A percentile compares a stretch with the other conserved stretches of the same genome.
phyloP scores from a whole-genome alignment of 2,113 vertebrate genomes.

The Athene noctua region DNA sequence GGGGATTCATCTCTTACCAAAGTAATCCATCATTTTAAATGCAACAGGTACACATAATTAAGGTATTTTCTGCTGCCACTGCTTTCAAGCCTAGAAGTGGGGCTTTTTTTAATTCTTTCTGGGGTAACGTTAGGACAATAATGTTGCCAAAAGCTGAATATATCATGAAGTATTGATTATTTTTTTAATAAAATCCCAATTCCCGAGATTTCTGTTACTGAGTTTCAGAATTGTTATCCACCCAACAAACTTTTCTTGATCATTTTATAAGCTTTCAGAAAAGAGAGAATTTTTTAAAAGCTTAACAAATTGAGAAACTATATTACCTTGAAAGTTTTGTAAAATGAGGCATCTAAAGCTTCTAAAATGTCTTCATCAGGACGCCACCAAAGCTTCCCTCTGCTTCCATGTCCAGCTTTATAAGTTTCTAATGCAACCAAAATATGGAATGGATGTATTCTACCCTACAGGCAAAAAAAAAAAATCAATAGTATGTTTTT shows the following conservation, averaged over 20 bases:
- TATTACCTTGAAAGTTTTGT: conserved; percentile 85
- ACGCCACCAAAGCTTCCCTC: conserved; percentile 88
- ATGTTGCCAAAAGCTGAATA: background rate
- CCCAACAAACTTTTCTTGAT: background rate
- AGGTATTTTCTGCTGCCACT: background rate
- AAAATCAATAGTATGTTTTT: background rate
- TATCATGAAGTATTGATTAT: background rate
- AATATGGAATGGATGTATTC: conserved; percentile 87
- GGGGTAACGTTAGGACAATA: background rate
- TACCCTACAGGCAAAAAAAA: conserved; percentile 73
- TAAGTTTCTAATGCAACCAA: conserved; percentile 87
- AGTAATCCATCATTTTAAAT: too few species aligned
- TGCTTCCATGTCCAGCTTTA: conserved; percentile 84
- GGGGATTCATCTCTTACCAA: too few species aligned
- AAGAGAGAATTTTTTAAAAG: background rate
- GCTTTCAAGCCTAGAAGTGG: background rate
- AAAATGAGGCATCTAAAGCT: conserved; percentile 88
- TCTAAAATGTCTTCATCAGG: conserved; percentile 83
- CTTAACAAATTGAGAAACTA: background rate
- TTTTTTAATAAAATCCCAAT: background rate
- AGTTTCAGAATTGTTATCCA: background rate
- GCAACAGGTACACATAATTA: background rate
- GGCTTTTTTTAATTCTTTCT: background rate
- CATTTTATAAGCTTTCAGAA: background rate
- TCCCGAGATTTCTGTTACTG: background rate